Evolutionary conservation across 2,113 vertebrate genomes (phyloP).

Genomic region (Saguinus midas): DNA sequence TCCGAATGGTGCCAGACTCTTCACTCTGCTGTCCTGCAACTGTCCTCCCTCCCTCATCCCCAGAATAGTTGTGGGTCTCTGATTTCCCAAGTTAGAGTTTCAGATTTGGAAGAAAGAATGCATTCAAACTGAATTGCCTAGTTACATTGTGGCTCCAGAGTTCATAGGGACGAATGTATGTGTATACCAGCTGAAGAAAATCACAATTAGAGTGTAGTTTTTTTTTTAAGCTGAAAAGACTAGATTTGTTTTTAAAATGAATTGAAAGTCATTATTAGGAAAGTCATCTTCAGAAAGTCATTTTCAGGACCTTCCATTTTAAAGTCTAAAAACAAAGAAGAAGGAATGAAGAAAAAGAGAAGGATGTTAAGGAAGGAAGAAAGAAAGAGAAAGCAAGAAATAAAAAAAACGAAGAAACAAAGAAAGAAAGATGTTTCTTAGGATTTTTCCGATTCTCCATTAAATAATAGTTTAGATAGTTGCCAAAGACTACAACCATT

Average conservation of each 20-base stretch:
- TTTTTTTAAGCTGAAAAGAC: background rate
- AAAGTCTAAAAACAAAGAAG: background rate
- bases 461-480: background rate
- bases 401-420: background rate
- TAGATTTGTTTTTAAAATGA: background rate
- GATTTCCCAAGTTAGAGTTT: background rate
- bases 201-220: background rate
- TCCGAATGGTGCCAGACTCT: background rate
- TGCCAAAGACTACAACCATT: background rate
- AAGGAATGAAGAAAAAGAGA: background rate
- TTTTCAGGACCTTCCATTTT: background rate
- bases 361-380: background rate
- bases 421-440: background rate
- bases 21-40: background rate
- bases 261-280: background rate
- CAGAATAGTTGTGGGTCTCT: background rate
- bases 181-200: background rate
- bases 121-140: background rate
- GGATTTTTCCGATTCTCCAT: background rate
- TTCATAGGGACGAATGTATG: background rate
- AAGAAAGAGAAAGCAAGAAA: background rate
- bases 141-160: background rate
- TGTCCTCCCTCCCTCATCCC: accelerated
- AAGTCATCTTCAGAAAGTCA: background rate
- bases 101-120: background rate